These are phyloP conservation scores for Drosophila formosana DNA, from an alignment of 2,888 invertebrate species.

Conservation along the genomic window DNA sequence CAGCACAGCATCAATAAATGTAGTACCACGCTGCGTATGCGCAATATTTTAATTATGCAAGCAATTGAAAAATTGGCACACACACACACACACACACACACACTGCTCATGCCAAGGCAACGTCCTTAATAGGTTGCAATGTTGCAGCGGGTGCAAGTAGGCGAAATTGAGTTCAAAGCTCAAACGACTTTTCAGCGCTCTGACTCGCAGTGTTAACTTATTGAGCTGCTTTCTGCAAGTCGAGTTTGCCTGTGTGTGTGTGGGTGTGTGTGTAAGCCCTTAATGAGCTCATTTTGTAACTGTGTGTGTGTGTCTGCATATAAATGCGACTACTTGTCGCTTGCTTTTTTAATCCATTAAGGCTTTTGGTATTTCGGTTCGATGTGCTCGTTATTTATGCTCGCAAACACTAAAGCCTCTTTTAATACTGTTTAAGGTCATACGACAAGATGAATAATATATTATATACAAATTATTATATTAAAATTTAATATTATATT, in stretches of 20 bases:
- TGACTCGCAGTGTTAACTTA: slow-evolving; percentile 38
- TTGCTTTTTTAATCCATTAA: slow-evolving; percentile 60
- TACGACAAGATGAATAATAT: too few relatives aligned
- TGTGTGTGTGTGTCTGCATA: slow-evolving; percentile 1
- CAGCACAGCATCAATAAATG: slow-evolving; percentile 59
- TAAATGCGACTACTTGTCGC: slow-evolving; percentile 10
- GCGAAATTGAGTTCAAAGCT: slow-evolving; percentile 51
- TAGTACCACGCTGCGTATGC: slow-evolving; percentile 62
- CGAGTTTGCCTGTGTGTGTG: slow-evolving; percentile 8
- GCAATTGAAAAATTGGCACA: slow-evolving; percentile 59
- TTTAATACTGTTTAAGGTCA: too few relatives aligned
- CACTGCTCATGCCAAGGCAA: slow-evolving; percentile 9
- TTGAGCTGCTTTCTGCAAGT: slow-evolving; percentile 33
- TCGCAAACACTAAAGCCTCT: too few relatives aligned
- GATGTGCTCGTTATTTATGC: slow-evolving; percentile 7
- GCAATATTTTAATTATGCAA: slow-evolving; percentile 70
- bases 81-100: slow-evolving; percentile 8
- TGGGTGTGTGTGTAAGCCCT: slow-evolving; percentile 16
- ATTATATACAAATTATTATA: too few relatives aligned
- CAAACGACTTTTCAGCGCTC: slow-evolving; percentile 42
- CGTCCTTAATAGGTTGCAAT: slow-evolving; percentile 34
- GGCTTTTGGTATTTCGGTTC: slow-evolving; percentile 29
- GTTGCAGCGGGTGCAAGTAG: slow-evolving; percentile 30
- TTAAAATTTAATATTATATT: too few relatives aligned
- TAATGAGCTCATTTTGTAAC: slow-evolving; percentile 33